Evolutionary conservation across 2,797 vertebrate genomes (phyloP).

Genomic region (Pseudochaenichthys georgianus): DNA sequence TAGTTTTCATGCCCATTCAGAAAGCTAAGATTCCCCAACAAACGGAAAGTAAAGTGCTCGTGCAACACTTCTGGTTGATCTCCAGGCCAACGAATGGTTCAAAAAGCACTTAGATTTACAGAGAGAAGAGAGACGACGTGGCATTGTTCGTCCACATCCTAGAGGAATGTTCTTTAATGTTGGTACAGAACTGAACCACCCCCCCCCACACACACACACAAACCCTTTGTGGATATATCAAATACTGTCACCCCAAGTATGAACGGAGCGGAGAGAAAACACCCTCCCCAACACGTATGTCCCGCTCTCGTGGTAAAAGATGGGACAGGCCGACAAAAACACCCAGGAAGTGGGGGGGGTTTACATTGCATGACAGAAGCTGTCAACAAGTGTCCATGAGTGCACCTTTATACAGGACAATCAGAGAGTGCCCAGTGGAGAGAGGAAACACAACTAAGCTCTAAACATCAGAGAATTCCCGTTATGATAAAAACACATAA

Average conservation of each 20-base stretch:
- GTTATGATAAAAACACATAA: constrained; percentile 80
- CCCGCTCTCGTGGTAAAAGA: constrained; percentile 67
- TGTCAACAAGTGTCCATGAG: constrained; percentile 86
- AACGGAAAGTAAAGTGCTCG: constrained; percentile 85
- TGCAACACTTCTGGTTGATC: constrained; percentile 83
- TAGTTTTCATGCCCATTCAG: constrained; percentile 52
- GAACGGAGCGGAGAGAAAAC: constrained; percentile 46
- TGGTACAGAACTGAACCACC: constrained; percentile 80
- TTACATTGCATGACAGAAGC: constrained; percentile 88
- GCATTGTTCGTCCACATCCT: constrained; percentile 79
- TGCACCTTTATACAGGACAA: constrained; percentile 86
- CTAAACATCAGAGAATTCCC: constrained; percentile 84
- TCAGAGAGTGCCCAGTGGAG: constrained; percentile 86
- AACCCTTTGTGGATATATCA: constrained; percentile 83
- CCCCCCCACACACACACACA: constrained; percentile 38
- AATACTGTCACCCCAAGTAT: constrained; percentile 82
- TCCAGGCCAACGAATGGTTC: constrained; percentile 77
- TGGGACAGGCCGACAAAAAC: constrained; percentile 44
- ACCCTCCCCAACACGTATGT: constrained; percentile 79
- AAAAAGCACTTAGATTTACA: constrained; percentile 75
- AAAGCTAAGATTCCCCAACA: constrained; percentile 25
- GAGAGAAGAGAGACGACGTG: constrained; percentile 66
- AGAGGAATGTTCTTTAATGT: constrained; percentile 86
- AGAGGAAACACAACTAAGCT: constrained; percentile 84
- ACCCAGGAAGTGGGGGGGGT: constrained; percentile 47